These are phyloP conservation scores for Polyploca ridens DNA, from an alignment of 2,888 invertebrate species.

Conservation along the genomic window DNA sequence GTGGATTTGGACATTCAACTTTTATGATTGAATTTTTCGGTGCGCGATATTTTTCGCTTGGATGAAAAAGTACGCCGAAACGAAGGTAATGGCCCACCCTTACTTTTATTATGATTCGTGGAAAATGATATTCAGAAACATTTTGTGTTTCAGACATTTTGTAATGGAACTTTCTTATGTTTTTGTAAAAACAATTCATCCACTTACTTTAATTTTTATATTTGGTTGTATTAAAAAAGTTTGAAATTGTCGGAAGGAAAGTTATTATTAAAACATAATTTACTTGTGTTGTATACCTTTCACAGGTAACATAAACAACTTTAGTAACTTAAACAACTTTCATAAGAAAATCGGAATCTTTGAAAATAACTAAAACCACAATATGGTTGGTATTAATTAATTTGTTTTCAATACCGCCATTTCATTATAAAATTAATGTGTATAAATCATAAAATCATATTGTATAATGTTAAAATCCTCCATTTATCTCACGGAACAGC, in stretches of 20 bases:
- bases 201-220: not conserved
- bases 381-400: too few species aligned
- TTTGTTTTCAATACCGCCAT: not conserved
- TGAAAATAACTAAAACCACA: too few species aligned
- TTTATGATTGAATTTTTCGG: constrained; percentile 57
- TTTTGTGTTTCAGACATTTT: constrained; percentile 20
- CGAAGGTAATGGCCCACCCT: constrained; percentile 45
- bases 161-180: not conserved
- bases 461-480: not conserved
- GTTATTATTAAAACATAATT: too few species aligned
- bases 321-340: too few species aligned
- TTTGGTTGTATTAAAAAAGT: too few species aligned
- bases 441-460: not conserved
- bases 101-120: constrained; percentile 33
- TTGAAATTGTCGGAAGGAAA: too few species aligned
- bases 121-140: constrained; percentile 31
- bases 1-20: constrained; percentile 48
- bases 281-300: too few species aligned
- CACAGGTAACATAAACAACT: too few species aligned
- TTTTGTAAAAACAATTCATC: not conserved
- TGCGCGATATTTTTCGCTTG: constrained; percentile 49
- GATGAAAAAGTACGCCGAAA: constrained; percentile 43
- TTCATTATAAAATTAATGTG: not conserved
- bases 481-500: not conserved
- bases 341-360: too few species aligned